Evolutionary conservation across 2,888 invertebrate genomes (phyloP).

Genomic region (Sphaerophoria taeniata): DNA sequence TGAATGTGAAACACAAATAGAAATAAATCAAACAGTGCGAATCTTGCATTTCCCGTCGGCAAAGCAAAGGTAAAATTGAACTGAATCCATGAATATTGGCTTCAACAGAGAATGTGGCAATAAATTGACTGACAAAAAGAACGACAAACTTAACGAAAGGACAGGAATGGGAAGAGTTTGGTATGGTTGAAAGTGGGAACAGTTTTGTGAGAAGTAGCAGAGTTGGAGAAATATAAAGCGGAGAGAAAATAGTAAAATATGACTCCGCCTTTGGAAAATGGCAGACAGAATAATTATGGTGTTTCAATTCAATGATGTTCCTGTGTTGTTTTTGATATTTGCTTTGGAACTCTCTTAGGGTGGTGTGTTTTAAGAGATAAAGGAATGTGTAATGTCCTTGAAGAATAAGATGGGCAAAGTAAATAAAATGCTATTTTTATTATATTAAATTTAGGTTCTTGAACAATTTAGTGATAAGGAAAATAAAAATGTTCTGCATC

Average conservation of each 20-base stretch:
- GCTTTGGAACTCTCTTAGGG: constrained; percentile 26
- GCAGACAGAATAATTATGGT: background rate
- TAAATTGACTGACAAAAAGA: constrained; percentile 57
- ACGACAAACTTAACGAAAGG: constrained; percentile 69
- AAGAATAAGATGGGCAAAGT: background rate
- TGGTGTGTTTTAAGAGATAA: background rate
- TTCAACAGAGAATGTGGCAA: constrained; percentile 36
- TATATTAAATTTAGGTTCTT: background rate
- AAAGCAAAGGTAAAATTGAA: constrained; percentile 5
- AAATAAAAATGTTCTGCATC: too few relatives aligned
- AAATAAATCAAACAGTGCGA: constrained; percentile 41
- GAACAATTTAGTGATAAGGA: background rate
- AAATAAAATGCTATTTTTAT: background rate
- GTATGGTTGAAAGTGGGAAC: constrained; percentile 17
- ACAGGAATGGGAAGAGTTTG: constrained; percentile 2
- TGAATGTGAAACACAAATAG: constrained; percentile 59
- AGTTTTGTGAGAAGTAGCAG: background rate
- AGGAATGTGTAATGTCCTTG: constrained; percentile 1
- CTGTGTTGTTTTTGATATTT: background rate
- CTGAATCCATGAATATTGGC: constrained; percentile 42
- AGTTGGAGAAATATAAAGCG: constrained; percentile 12
- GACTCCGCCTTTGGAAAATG: constrained; percentile 51
- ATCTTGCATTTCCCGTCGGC: constrained; percentile 7
- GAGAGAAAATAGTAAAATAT: constrained; percentile 19
- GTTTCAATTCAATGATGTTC: constrained; percentile 30